Percentiles rank a stretch among this genome's conserved stretches.
Conservation (phyloP, 2,888 invertebrate species). For the Zootermopsis nevadensis region DNA sequence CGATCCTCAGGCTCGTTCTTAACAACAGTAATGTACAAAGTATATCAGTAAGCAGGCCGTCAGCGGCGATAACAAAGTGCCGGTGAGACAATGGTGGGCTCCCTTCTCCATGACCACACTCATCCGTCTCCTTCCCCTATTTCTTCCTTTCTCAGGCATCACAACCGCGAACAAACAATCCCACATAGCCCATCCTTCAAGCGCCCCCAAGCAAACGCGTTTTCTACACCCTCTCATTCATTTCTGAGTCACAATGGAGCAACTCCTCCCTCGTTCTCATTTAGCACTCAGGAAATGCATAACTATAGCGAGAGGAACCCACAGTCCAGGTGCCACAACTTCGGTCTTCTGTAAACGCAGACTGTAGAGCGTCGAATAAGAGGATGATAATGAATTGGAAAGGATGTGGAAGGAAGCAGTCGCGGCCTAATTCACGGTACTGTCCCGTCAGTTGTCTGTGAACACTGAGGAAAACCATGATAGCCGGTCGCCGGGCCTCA, state of each 20-base stretch:
- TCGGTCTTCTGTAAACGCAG: background rate
- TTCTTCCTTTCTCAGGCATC: conserved; percentile 6
- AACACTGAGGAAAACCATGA: too few species aligned
- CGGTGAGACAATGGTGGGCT: background rate
- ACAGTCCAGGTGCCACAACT: background rate
- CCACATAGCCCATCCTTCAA: background rate
- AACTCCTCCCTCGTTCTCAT: conserved; percentile 5
- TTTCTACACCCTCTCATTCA: conserved; percentile 33
- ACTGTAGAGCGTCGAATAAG: too few species aligned
- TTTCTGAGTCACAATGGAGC: conserved; percentile 31
- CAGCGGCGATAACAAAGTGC: background rate
- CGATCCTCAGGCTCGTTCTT: background rate
- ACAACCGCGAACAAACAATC: conserved; percentile 27
- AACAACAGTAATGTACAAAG: background rate
- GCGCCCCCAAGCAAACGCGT: conserved; percentile 7
- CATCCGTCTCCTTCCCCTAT: conserved; percentile 21
- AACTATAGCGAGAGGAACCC: background rate
- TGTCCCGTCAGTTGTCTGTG: too few species aligned
- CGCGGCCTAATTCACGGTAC: too few species aligned
- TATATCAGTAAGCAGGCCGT: background rate
- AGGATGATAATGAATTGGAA: too few species aligned
- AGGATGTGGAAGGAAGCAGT: too few species aligned
- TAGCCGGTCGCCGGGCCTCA: too few species aligned
- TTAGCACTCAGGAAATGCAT: background rate
- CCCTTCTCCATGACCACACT: background rate